A percentile compares a stretch with the other conserved stretches of the same genome.
Conservation (phyloP, 2,797 vertebrate species). For the Thunnus albacares region DNA sequence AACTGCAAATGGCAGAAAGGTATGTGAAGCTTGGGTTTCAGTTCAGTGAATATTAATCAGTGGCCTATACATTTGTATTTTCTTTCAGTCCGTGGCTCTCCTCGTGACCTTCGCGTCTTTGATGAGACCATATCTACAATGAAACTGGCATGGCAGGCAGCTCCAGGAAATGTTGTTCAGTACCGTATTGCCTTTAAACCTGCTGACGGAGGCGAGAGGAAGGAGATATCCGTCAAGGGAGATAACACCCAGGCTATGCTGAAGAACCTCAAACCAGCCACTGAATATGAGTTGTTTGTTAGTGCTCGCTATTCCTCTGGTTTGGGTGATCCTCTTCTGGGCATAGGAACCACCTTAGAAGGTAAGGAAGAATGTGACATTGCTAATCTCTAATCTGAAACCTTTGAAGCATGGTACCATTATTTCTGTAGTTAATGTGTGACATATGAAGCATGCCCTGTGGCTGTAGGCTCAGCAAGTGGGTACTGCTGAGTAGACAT, state of each 20-base stretch:
- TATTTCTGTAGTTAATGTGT: slow-evolving; percentile 16
- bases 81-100: slow-evolving; percentile 90
- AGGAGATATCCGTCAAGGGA: slow-evolving; percentile 90
- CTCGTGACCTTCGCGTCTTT: slow-evolving; percentile 92
- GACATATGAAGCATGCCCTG: slow-evolving; percentile 34
- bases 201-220: slow-evolving; percentile 89
- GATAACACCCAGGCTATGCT: slow-evolving; percentile 88
- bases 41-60: background rate
- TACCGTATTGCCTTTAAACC: slow-evolving; percentile 93
- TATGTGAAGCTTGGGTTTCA: background rate
- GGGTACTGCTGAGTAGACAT: slow-evolving; percentile 17
- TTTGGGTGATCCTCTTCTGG: slow-evolving; percentile 91
- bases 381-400: slow-evolving; percentile 18
- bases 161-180: slow-evolving; percentile 94
- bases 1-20: background rate
- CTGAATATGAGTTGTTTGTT: slow-evolving; percentile 93
- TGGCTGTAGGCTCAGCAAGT: slow-evolving; percentile 18
- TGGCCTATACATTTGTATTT: slow-evolving; percentile 34
- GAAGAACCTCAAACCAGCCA: slow-evolving; percentile 89
- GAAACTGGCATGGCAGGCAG: slow-evolving; percentile 92
- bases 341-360: slow-evolving; percentile 95
- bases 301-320: slow-evolving; percentile 93
- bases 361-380: slow-evolving; percentile 84
- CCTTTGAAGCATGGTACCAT: slow-evolving; percentile 12
- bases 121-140: slow-evolving; percentile 92